These are phyloP conservation scores for Oreochromis spilurus DNA, from an alignment of 2,113 vertebrate species.

Conservation along the genomic window DNA sequence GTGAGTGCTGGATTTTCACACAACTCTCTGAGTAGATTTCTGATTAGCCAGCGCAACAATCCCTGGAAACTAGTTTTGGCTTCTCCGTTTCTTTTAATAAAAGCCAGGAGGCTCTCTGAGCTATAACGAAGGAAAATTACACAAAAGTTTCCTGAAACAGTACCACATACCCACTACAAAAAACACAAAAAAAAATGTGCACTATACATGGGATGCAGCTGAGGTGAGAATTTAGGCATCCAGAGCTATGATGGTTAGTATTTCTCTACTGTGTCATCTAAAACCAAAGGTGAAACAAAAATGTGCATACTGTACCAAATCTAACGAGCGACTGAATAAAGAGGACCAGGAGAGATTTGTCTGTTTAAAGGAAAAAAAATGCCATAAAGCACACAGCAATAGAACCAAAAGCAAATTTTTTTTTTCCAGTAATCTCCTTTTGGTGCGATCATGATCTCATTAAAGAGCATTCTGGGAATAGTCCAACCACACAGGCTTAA, in stretches of 20 bases:
- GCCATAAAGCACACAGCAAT: not conserved
- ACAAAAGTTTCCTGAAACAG: slow-evolving; percentile 8
- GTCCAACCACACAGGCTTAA: not conserved
- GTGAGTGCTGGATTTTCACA: not conserved
- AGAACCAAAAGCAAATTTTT: not conserved
- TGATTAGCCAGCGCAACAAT: slow-evolving; percentile 8
- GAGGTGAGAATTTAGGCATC: slow-evolving; percentile 28
- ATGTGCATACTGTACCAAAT: slow-evolving; percentile 77
- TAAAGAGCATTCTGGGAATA: slow-evolving; percentile 21
- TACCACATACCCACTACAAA: slow-evolving; percentile 49
- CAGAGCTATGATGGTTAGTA: slow-evolving; percentile 50
- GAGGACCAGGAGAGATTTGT: slow-evolving; percentile 81
- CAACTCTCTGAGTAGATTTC: not conserved
- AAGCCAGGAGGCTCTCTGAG: not conserved
- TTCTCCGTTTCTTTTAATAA: not conserved
- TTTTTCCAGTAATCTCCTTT: not conserved
- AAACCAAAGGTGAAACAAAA: slow-evolving; percentile 13
- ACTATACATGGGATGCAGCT: not conserved
- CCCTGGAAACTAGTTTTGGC: not conserved
- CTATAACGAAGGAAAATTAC: not conserved
- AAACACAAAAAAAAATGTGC: not conserved
- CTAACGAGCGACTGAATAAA: slow-evolving; percentile 81
- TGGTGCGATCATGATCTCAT: slow-evolving; percentile 16
- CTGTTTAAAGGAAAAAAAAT: slow-evolving; percentile 67
- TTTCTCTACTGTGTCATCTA: slow-evolving; percentile 35